Conservation (phyloP, 2,113 vertebrate genomes). For the Chionis minor region DNA sequence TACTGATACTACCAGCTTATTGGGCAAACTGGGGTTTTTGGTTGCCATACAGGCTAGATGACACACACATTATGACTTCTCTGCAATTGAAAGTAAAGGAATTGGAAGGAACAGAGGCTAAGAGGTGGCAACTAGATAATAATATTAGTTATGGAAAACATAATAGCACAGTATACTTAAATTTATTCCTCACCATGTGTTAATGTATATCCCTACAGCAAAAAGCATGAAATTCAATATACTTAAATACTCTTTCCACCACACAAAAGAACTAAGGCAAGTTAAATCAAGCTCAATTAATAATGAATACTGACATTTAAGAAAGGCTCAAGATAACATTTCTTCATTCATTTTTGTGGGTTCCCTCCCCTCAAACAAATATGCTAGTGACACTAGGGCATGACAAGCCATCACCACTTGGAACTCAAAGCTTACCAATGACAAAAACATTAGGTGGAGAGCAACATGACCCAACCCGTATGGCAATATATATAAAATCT, state of each 20-base stretch:
- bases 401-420: not conserved
- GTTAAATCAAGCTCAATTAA: not conserved
- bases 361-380: not conserved
- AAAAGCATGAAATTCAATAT: not conserved
- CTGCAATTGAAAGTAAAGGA: not conserved
- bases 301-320: not conserved
- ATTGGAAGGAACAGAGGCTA: not conserved
- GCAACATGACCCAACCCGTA: not conserved
- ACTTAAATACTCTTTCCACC: not conserved
- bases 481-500: not conserved
- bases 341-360: not conserved
- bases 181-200: not conserved
- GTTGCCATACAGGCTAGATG: not conserved
- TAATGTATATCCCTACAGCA: not conserved
- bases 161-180: not conserved
- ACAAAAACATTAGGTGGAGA: not conserved
- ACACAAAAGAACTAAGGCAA: not conserved
- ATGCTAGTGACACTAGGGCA: not conserved
- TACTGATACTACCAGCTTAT: not conserved
- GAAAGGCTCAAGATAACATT: not conserved
- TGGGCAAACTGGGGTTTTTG: not conserved
- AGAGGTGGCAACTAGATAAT: not conserved
- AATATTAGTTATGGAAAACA: not conserved
- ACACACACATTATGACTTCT: not conserved
- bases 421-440: not conserved